A percentile compares a stretch with the other conserved stretches of the same genome.
Conservation (phyloP, 2,797 vertebrate species). For the Bradypus variegatus region DNA sequence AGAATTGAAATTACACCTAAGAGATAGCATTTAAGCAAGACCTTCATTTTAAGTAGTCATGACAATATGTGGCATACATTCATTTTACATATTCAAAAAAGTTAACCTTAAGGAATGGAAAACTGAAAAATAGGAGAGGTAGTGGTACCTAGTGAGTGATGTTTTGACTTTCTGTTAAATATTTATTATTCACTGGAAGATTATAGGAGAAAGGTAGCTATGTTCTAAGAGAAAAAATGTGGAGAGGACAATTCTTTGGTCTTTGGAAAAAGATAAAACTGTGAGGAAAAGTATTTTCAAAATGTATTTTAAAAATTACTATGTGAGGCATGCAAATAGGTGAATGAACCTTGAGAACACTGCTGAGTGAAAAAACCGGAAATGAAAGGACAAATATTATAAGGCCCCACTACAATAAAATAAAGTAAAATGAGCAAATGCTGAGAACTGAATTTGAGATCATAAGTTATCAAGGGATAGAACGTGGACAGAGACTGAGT, state of each 20-base stretch:
- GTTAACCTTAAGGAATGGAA: constrained; percentile 33
- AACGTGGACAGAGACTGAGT: too few relatives aligned
- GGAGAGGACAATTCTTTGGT: background rate
- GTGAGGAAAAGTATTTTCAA: background rate
- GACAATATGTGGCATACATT: constrained; percentile 32
- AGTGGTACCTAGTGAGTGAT: background rate
- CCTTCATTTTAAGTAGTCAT: constrained; percentile 22
- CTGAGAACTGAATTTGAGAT: too few relatives aligned
- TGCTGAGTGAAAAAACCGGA: too few relatives aligned
- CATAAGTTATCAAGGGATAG: too few relatives aligned
- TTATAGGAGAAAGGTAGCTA: background rate
- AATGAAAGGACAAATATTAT: too few relatives aligned
- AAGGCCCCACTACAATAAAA: too few relatives aligned
- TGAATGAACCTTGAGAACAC: too few relatives aligned
- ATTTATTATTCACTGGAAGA: constrained; percentile 13
- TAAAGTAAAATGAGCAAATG: too few relatives aligned
- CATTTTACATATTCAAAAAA: constrained; percentile 29
- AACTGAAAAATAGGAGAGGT: constrained; percentile 33
- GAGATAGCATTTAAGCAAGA: constrained; percentile 35
- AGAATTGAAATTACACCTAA: background rate
- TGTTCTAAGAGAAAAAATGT: constrained; percentile 33
- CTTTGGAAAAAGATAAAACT: background rate
- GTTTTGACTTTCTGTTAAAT: constrained; percentile 25
- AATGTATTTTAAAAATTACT: background rate
- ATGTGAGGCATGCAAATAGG: too few relatives aligned